These are phyloP conservation scores for Crotalus helleri DNA, from an alignment of 2,113 vertebrate genomes.

Conservation along the genomic window DNA sequence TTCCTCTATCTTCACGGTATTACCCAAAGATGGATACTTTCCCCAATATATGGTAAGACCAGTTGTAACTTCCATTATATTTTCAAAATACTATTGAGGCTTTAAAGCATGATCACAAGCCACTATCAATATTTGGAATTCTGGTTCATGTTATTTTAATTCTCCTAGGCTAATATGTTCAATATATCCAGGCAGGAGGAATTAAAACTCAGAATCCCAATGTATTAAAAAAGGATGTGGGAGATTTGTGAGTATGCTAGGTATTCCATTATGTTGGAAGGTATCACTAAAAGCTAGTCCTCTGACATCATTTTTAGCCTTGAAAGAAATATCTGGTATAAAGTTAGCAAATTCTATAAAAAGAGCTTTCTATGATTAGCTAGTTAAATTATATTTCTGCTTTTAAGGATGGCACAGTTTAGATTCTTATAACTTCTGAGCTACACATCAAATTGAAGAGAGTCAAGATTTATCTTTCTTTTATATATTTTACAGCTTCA, in stretches of 20 bases:
- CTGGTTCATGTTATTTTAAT: neutral
- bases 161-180: neutral
- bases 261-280: neutral
- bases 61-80: neutral
- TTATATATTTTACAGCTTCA: conserved; percentile 46
- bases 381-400: conserved; percentile 65
- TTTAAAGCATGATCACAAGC: neutral
- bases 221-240: neutral
- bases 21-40: neutral
- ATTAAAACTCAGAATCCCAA: neutral
- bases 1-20: neutral
- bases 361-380: conserved; percentile 57
- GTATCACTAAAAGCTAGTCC: neutral
- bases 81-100: neutral
- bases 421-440: conserved; percentile 33
- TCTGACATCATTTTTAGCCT: neutral
- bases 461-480: conserved; percentile 32
- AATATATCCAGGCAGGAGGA: neutral
- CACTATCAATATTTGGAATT: neutral
- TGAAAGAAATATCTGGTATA: conserved; percentile 56
- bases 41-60: neutral
- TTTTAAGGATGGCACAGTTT: conserved; percentile 50
- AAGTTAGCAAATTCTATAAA: conserved; percentile 69
- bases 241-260: neutral
- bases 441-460: conserved; percentile 31